Conservation (phyloP, 2,113 vertebrate species). For the Apodemus sylvaticus region DNA sequence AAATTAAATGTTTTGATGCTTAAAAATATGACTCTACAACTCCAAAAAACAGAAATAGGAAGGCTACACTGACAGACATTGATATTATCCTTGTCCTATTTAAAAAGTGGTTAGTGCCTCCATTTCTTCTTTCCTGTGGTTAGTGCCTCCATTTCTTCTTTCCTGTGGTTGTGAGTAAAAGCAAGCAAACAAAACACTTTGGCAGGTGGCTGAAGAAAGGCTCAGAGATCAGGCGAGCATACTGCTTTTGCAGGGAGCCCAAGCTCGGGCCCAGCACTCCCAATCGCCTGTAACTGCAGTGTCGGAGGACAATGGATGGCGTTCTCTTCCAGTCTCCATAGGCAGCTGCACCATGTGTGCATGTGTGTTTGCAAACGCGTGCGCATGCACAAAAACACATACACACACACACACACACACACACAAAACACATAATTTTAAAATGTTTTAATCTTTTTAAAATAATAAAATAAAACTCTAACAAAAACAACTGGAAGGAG, state of each 20-base stretch:
- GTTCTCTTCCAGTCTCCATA: neutral
- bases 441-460: neutral
- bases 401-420: no score
- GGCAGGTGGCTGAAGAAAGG: no score
- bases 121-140: neutral
- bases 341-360: neutral
- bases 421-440: neutral
- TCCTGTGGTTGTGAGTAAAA: neutral
- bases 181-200: neutral
- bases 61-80: neutral
- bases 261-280: no score
- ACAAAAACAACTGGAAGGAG: neutral
- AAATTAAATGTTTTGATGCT: neutral
- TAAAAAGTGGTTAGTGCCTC: neutral
- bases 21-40: neutral
- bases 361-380: no score
- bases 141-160: neutral
- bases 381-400: no score
- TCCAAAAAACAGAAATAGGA: neutral
- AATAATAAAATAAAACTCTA: neutral
- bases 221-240: no score
- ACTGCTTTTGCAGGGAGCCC: no score
- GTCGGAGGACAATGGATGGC: neutral
- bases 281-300: neutral
- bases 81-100: neutral